Percentiles rank a stretch among this genome's conserved stretches.
Conservation (phyloP, 2,113 vertebrate genomes). For the Alectura lathami region DNA sequence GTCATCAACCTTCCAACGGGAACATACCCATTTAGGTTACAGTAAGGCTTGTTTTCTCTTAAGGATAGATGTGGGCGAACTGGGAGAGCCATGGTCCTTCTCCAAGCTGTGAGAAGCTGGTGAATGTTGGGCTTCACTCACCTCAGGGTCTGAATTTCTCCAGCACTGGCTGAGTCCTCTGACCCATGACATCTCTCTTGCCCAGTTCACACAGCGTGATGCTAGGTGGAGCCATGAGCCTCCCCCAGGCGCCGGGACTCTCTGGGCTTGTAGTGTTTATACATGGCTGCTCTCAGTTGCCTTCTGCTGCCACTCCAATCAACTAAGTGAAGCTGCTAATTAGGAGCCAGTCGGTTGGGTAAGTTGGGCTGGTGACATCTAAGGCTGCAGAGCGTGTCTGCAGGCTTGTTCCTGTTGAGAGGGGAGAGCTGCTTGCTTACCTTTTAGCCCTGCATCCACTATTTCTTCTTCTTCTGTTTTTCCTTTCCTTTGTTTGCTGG, state of each 20-base stretch:
- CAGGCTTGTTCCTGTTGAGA: neutral
- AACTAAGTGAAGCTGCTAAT: neutral
- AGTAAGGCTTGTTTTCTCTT: neutral
- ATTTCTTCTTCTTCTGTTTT: neutral
- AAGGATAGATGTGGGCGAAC: neutral
- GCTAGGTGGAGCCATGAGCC: fast-evolving
- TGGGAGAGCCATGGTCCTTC: neutral
- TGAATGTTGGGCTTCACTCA: fast-evolving
- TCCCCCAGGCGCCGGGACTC: neutral
- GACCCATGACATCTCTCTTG: neutral
- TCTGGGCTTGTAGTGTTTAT: neutral
- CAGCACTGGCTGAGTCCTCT: neutral
- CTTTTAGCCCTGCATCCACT: neutral
- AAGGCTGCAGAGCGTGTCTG: neutral
- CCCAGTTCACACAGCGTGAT: fast-evolving
- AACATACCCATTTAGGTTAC: neutral
- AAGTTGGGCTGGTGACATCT: neutral
- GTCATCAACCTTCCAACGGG: neutral
- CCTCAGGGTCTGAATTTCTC: neutral
- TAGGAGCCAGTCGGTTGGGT: fast-evolving
- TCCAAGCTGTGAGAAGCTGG: neutral
- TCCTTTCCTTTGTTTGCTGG: neutral
- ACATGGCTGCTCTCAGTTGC: neutral
- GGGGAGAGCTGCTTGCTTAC: neutral
- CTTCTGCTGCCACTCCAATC: neutral